Conservation (phyloP, 2,888 invertebrate genomes). For the Clitarchus hookeri region DNA sequence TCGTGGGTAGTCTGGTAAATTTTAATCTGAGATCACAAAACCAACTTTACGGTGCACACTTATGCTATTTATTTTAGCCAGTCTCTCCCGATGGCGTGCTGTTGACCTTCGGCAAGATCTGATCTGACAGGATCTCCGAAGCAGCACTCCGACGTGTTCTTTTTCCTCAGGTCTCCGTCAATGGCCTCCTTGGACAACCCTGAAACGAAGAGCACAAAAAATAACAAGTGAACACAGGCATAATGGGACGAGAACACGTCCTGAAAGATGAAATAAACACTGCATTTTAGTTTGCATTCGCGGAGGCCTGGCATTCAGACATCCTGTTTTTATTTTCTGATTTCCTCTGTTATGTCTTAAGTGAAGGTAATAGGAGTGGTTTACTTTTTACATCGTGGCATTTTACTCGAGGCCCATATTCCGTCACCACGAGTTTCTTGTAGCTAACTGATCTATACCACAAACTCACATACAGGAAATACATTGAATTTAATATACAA, state of each 20-base stretch:
- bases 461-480: no score
- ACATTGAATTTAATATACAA: no score
- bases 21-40: background rate
- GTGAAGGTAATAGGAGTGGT: background rate
- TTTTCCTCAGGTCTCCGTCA: background rate
- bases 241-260: background rate
- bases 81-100: no score
- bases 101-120: no score
- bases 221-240: background rate
- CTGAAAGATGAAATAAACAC: background rate
- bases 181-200: background rate
- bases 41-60: background rate
- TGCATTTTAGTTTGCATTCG: background rate
- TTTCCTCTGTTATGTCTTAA: conserved; percentile 7
- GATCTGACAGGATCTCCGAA: no score
- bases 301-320: background rate
- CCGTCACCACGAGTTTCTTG: background rate
- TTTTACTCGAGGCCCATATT: background rate
- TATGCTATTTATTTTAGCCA: background rate
- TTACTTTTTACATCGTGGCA: background rate
- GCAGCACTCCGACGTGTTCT: no score
- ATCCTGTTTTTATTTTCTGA: background rate
- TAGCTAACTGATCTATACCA: no score
- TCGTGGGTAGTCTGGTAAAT: background rate
- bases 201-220: background rate